Base-by-base conservation (phyloP, 1,140 invertebrate genomes). In the Cyrtorhinus lividipennis region DNA sequence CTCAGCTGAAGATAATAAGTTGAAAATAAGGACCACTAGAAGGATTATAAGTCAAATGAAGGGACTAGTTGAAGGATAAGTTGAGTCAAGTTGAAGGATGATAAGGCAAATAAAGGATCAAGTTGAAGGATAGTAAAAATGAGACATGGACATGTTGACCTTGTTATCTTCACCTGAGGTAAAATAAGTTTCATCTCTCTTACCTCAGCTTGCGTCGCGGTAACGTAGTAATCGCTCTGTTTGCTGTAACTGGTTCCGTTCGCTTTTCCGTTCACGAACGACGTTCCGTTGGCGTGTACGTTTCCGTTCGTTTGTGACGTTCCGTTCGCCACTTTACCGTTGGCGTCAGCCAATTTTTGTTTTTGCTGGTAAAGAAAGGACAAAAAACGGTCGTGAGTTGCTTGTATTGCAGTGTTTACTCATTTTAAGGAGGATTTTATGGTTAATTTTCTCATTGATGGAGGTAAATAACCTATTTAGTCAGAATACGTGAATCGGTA, bases 191-290 rank as follows among this genome's bases (percentile, higher is more conserved):
- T 8, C 38, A n/a, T 10, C n/a, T n/a, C 5, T 13, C 48, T 53
- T 20, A 53, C 48, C 3, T 53, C 48, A 15, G 20, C 20, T 53
- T 53, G 48, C 5, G 48, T 53, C 10, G 48, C 20, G 48, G 5
- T 53, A 24, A 58, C 63, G 56, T 69, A 69, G 46, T 69, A 68
- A 25, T 68, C 68, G 1, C 65, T 57, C 25, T 68, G 68, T 61
- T 68, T 67, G 62, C 66, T 67, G 58, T 64, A 68, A n/a, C n/a
- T n/a, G n/a, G n/a, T n/a, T 12, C 67, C 65, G 44, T 67, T 69
- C 12, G 60, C 23, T 44, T 57, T 63, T 25, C 46, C 64, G 46
- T 61, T 56, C 15, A 46, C 57, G 22, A 67, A 62, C 25, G 64
- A 62, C 15, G 56, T 20, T 18, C 65, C 65, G 56, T 66, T 67